Conservation (phyloP, 2,797 vertebrate species). For the Otus scops region DNA sequence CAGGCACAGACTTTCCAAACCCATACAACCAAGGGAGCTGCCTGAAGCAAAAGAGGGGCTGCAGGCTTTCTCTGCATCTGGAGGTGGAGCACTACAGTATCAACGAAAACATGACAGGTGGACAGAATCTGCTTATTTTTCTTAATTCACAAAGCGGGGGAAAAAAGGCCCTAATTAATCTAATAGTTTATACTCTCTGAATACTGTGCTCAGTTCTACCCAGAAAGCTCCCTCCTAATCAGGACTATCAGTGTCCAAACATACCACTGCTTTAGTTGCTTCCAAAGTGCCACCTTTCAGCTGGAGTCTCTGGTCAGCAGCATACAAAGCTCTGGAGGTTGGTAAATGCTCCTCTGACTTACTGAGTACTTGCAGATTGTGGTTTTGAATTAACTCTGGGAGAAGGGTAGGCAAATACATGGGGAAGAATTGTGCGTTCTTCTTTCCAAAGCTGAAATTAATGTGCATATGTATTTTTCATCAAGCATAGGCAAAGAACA, state of each 20-base stretch:
- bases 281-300: background rate
- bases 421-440: background rate
- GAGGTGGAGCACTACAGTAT: background rate
- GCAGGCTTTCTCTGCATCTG: background rate
- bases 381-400: background rate
- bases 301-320: background rate
- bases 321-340: background rate
- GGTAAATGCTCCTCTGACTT: background rate
- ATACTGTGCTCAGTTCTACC: background rate
- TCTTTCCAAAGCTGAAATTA: background rate
- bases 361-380: background rate
- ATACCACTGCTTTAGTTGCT: background rate
- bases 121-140: background rate
- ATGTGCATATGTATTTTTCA: background rate
- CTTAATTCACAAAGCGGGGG: background rate
- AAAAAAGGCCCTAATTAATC: background rate
- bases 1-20: background rate
- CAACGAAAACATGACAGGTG: rapidly evolving
- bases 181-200: background rate
- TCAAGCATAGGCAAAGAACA: background rate
- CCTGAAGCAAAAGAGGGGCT: background rate
- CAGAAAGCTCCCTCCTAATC: background rate
- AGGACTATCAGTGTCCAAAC: background rate
- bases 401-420: background rate
- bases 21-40: background rate